Conservation (phyloP, 2,797 vertebrate genomes). For the Octomys mimax region DNA sequence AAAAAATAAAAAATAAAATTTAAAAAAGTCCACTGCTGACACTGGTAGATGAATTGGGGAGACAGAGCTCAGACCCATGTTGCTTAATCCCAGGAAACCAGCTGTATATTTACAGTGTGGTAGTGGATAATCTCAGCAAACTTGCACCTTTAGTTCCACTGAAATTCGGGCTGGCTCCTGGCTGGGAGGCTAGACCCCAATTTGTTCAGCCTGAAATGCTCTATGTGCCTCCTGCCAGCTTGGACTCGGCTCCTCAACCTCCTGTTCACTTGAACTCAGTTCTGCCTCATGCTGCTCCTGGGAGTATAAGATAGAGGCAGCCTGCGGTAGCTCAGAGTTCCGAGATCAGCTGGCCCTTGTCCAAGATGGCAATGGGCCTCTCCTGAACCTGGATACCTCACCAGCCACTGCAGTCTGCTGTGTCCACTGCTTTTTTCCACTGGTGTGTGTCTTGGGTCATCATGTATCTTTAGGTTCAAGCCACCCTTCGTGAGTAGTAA, state of each 20-base stretch:
- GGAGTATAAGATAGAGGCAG: neutral
- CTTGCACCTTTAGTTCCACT: neutral
- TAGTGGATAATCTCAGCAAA: neutral
- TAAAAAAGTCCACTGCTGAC: too few species aligned
- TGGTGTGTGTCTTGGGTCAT: neutral
- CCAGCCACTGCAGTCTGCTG: neutral
- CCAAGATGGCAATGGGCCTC: neutral
- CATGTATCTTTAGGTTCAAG: neutral
- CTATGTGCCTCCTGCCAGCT: neutral
- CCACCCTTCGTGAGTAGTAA: neutral
- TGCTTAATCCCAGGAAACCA: neutral
- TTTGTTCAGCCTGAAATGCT: neutral
- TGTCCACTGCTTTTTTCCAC: neutral
- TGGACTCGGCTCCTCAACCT: too few species aligned
- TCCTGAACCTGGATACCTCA: neutral
- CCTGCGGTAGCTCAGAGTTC: neutral
- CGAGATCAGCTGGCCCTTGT: neutral
- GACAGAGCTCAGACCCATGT: neutral
- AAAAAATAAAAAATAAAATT: neutral
- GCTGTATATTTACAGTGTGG: too few species aligned
- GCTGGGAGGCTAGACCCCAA: neutral
- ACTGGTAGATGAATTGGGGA: neutral
- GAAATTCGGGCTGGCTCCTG: neutral
- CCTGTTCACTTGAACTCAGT: neutral
- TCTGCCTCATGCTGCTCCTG: neutral